Conservation (phyloP, 2,113 vertebrate genomes). For the Pongo abelii region DNA sequence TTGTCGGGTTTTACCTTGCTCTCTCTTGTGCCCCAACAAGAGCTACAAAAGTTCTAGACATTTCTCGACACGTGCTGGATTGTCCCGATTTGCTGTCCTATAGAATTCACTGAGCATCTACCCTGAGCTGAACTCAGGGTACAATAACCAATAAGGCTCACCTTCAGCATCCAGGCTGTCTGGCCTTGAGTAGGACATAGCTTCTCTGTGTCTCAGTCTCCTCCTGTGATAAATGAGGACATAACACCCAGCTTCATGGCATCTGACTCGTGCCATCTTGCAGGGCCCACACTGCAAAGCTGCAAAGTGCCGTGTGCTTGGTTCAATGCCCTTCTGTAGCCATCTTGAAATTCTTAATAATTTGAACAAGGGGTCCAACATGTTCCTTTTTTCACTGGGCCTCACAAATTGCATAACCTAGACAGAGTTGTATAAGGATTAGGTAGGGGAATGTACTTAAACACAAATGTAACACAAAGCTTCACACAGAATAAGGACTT, state of each 20-base stretch:
- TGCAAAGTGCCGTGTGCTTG: background rate
- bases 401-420: background rate
- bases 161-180: background rate
- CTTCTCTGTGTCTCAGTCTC: background rate
- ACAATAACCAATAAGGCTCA: accelerated
- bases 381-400: background rate
- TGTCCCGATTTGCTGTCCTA: background rate
- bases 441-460: background rate
- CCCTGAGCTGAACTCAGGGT: background rate
- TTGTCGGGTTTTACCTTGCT: background rate
- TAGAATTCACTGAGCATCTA: background rate
- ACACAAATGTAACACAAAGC: background rate
- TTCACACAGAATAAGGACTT: background rate
- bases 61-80: background rate
- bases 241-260: background rate
- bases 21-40: background rate
- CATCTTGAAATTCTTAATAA: conserved; percentile 5
- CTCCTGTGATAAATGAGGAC: background rate
- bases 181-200: background rate
- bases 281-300: too few relatives aligned
- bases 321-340: background rate
- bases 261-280: background rate
- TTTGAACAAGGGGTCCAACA: background rate
- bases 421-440: background rate
- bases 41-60: background rate